Conservation (phyloP, 2,797 vertebrate genomes). For the Myripristis murdjan region DNA sequence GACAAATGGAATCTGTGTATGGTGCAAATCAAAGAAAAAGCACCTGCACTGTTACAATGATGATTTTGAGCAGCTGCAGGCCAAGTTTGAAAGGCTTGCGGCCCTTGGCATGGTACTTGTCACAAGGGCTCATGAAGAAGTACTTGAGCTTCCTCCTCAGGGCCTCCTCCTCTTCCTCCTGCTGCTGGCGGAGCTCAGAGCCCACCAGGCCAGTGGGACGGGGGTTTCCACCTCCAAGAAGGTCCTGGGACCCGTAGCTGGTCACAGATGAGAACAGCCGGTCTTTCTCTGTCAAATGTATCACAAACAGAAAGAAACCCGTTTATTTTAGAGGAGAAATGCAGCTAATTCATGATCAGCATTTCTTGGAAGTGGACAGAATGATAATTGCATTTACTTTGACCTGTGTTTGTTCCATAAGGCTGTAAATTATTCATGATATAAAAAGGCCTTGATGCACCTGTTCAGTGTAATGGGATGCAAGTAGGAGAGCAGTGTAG, state of each 20-base stretch:
- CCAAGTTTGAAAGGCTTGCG: conserved; percentile 92
- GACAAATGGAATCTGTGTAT: not conserved
- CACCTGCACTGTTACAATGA: conserved; percentile 93
- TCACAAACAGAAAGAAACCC: conserved; percentile 11
- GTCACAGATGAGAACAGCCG: conserved; percentile 80
- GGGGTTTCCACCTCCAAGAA: conserved; percentile 25
- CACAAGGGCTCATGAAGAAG: conserved; percentile 96
- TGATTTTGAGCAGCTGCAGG: conserved; percentile 93
- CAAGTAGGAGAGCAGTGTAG: not conserved
- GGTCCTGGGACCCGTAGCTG: conserved; percentile 82
- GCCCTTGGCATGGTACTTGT: conserved; percentile 94
- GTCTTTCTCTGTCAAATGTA: conserved; percentile 82
- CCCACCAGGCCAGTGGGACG: conserved; percentile 37
- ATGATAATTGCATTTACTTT: too few species aligned
- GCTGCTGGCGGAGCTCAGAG: conserved; percentile 56
- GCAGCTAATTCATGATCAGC: not conserved
- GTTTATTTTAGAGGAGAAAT: not conserved
- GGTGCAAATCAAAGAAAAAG: not conserved
- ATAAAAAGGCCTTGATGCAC: not conserved
- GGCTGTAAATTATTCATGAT: too few species aligned
- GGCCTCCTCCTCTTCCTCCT: conserved; percentile 83
- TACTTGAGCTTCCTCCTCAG: conserved; percentile 93
- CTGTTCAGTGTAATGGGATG: not conserved
- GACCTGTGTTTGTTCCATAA: too few species aligned
- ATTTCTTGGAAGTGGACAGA: too few species aligned